Evolutionary conservation across 2,113 vertebrate species (phyloP).

Genomic region (Dicrurus megarhynchus): DNA sequence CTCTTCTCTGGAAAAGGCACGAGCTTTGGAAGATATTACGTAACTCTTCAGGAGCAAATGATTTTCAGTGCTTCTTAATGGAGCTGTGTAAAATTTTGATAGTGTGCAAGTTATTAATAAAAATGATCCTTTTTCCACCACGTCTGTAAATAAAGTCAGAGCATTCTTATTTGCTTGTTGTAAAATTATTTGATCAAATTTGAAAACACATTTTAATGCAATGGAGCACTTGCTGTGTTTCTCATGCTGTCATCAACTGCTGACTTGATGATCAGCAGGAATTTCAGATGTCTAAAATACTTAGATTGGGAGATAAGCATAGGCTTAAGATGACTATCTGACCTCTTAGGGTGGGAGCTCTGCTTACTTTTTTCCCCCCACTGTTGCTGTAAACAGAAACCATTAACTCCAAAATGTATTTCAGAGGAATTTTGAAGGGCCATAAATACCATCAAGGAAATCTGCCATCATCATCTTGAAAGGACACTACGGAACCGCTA

Average conservation of each 20-base stretch:
- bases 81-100: neutral
- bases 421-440: neutral
- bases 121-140: rapidly evolving
- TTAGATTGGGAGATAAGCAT: neutral
- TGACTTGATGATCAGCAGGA: neutral
- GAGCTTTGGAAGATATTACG: neutral
- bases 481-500: neutral
- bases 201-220: neutral
- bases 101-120: neutral
- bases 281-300: neutral
- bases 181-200: neutral
- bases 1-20: neutral
- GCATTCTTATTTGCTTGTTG: neutral
- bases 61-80: neutral
- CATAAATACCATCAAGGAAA: neutral
- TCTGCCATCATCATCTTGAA: neutral
- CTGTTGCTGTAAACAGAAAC: neutral
- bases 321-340: neutral
- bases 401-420: neutral
- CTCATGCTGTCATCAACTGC: neutral
- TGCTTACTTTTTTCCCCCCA: neutral
- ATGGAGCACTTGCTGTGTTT: rapidly evolving
- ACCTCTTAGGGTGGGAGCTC: neutral
- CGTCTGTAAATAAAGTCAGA: neutral
- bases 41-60: neutral